Percentiles rank a stretch among this genome's conserved stretches.
Evolutionary conservation across 2,888 invertebrate species (phyloP).

Genomic region (Microdon myrmicae): DNA sequence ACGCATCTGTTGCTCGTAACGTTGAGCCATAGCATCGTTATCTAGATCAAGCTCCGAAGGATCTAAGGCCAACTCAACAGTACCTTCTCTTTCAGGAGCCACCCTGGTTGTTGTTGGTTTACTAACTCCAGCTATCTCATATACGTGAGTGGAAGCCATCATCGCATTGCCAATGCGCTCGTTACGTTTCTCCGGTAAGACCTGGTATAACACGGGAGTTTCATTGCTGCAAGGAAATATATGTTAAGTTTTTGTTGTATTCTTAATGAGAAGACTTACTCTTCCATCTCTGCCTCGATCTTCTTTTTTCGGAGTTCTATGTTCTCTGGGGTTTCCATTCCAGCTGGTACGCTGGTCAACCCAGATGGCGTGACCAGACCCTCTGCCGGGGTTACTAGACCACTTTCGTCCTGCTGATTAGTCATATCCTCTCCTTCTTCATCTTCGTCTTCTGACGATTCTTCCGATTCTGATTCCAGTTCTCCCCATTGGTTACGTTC

Average conservation of each 20-base stretch:
- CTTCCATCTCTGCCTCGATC: slow-evolving; percentile 95
- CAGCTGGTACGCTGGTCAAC: slow-evolving; percentile 88
- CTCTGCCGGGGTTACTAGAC: slow-evolving; percentile 92
- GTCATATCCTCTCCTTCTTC: slow-evolving; percentile 72
- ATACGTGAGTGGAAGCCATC: slow-evolving; percentile 99
- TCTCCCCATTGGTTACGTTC: slow-evolving; percentile 98
- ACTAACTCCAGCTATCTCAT: slow-evolving; percentile 84
- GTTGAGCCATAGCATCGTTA: slow-evolving; percentile 93
- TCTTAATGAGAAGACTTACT: slow-evolving; percentile 69
- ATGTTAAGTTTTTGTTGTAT: not conserved
- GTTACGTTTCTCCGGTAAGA: slow-evolving; percentile 92
- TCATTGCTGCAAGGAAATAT: slow-evolving; percentile 74
- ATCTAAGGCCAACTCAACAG: slow-evolving; percentile 94
- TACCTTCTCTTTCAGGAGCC: slow-evolving; percentile 70
- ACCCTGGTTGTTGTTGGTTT: slow-evolving; percentile 65
- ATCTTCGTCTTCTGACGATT: slow-evolving; percentile 74
- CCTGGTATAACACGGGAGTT: slow-evolving; percentile 93
- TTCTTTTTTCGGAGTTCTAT: slow-evolving; percentile 98
- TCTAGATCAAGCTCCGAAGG: slow-evolving; percentile 97
- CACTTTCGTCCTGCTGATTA: slow-evolving; percentile 76
- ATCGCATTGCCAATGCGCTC: slow-evolving; percentile 90
- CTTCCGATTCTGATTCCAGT: slow-evolving; percentile 84
- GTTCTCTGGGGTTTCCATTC: slow-evolving; percentile 97
- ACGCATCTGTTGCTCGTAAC: slow-evolving; percentile 95
- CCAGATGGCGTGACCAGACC: slow-evolving; percentile 96